Percentiles rank a stretch among this genome's conserved stretches.
These are phyloP conservation scores for Phaonia tiefii DNA, from an alignment of 2,888 invertebrate genomes.

Conservation along the genomic window DNA sequence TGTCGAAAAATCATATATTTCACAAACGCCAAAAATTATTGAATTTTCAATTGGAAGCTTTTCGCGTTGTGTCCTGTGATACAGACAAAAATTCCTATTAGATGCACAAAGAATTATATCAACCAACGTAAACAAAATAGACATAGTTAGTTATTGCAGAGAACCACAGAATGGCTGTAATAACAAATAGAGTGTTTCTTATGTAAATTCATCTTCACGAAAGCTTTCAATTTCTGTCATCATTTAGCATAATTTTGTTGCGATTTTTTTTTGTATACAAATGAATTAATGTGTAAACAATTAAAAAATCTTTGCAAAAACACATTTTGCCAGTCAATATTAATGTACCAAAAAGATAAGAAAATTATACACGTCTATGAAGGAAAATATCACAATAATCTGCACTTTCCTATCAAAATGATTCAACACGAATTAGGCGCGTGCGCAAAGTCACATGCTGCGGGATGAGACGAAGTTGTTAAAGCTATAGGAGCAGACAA, in stretches of 20 bases:
- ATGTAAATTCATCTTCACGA: slow-evolving; percentile 1
- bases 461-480: not conserved
- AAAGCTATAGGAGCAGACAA: no score
- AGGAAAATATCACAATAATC: not conserved
- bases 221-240: slow-evolving; percentile 19
- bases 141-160: no score
- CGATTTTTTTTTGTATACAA: slow-evolving; percentile 4
- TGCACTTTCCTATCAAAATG: no score
- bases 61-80: no score
- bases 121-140: no score
- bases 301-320: slow-evolving; percentile 12
- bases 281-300: slow-evolving; percentile 21
- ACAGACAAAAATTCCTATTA: no score
- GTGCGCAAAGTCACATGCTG: slow-evolving; percentile 2
- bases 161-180: no score
- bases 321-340: not conserved
- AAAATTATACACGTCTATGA: not conserved
- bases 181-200: not conserved
- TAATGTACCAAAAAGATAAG: slow-evolving; percentile 1
- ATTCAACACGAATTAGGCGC: not conserved
- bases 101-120: no score
- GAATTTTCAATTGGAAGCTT: no score
- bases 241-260: no score
- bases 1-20: no score
- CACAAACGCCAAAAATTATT: no score